Base-by-base conservation (phyloP, 2,888 invertebrate species). In the Hypselothyrea guttata region DNA sequence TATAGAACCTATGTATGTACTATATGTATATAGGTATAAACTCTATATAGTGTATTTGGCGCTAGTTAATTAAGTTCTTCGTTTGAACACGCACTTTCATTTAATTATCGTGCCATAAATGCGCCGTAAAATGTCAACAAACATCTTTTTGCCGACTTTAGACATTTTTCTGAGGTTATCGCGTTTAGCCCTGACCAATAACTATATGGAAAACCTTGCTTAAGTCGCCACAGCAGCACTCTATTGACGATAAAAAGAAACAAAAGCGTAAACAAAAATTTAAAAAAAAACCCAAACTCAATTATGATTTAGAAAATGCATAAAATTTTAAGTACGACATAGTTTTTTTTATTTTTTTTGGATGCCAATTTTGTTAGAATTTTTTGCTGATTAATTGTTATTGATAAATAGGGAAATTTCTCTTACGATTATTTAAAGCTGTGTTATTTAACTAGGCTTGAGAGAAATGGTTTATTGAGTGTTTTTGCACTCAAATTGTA, bases 181-280 rank as follows among this genome's bases (percentile, higher is more conserved):
- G 31, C 30, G 30, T 8, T 8, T 38, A 22, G 31, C 56, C 55
- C 49, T 55, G 55, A 55, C 35, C 55, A n/a, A 35, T 13, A 55
- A 55, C 34, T 42, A 34, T 55, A 27, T 47, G 15, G 18, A 22
- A 22, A 5, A 22, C 22, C 22, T 22, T 22, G 22, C 22, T 22
- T 2, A 22, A 22, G 22, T 5, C 2, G 22, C 22, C 5, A 22
- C 22, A 2, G 22, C 22, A 22, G 22, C 22, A 22, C 22, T 5
- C 22, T 5, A 22, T 22, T 22, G 22, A 22, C 5, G 22, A 22
- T 22, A 5, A 22, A 22, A 5, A 22, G 5, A 5, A 22, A 22
- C 22, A 22, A 22, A 22, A 22, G 22, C 2, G 22, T 22, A 22
- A 22, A 22, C 22, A 22, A 5, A n/a, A n/a, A n/a, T n/a, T n/a